Base-by-base conservation (phyloP, 2,888 invertebrate genomes). In the Danaus chrysippus region DNA sequence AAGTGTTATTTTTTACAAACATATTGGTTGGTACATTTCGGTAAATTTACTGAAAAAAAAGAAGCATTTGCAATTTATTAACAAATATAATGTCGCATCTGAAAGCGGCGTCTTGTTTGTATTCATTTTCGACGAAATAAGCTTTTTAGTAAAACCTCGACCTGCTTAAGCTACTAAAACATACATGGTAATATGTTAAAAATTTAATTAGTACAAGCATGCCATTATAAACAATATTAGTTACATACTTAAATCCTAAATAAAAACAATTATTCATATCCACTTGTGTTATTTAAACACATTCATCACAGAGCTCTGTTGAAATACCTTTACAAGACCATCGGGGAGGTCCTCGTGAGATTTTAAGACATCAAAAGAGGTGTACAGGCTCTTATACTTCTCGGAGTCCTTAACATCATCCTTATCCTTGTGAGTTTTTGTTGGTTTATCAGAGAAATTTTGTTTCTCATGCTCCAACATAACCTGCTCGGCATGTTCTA, bases 401-500 rank as follows among this genome's bases (percentile, higher is more conserved):
- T 84, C 76, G 19, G 72, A 76, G 58, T 81, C 77, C 73, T 82
- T 84, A 59, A 84, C 79, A 71, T 80, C 81, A 64, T 76, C 76
- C 61, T 83, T 73, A 23, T 77, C 73, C 71, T 78, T 77, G 66
- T 76, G 81, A 68, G 81, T 81, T 76, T 82, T 78, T 63, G 69
- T 65, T 64, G 71, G 76, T 70, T 87, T 88, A 80, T 83, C 84
- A 61, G 77, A 79, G 79, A 86, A 86, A 82, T 87, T 75, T 69
- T 83, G 82, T 81, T 87, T 88, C 76, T 90, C 90, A 76, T 91
- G 90, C 80, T 81, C 86, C 84, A 82, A 86, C 90, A 91, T 89
- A 85, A 90, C 87, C 88, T 91, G 87, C 84, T 89, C 89, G 56
- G 90, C 90, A 81, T 88, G 89, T 81, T 80, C 87, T 89, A 91